phyloP scores from a whole-genome alignment of 2,797 vertebrate species.

The Argyrosomus regius region DNA sequence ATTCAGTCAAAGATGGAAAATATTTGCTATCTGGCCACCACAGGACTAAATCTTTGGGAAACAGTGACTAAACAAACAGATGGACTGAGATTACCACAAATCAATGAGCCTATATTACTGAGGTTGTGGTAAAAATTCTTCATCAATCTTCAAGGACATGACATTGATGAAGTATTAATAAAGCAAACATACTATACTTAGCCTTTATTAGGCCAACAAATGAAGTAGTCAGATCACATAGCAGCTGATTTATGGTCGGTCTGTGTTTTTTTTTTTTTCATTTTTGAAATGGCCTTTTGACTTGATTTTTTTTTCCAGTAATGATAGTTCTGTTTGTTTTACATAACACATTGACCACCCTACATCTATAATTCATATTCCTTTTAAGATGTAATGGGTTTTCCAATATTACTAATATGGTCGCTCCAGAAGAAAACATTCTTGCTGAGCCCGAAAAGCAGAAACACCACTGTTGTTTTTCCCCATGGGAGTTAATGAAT shows the following conservation, averaged over 20 bases:
- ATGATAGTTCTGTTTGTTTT: conserved; percentile 41
- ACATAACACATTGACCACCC: conserved; percentile 51
- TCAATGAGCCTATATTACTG: conserved; percentile 15
- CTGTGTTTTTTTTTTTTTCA: conserved; percentile 13
- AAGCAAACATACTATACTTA: not conserved
- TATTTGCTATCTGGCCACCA: too few species aligned
- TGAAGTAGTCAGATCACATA: conserved; percentile 11
- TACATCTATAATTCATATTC: conserved; percentile 62
- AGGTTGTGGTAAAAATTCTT: not conserved
- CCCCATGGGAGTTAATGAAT: conserved; percentile 43
- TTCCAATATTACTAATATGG: conserved; percentile 46
- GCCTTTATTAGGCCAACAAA: not conserved
- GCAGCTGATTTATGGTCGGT: conserved; percentile 34
- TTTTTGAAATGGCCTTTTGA: conserved; percentile 33
- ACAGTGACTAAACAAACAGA: not conserved
- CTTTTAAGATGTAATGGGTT: conserved; percentile 56
- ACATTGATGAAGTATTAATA: conserved; percentile 19
- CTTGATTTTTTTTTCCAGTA: conserved; percentile 10
- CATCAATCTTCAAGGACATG: not conserved
- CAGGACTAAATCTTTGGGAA: not conserved
- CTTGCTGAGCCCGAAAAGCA: not conserved
- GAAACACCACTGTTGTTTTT: conserved; percentile 18
- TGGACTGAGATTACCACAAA: conserved; percentile 6
- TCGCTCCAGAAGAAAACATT: conserved; percentile 25
- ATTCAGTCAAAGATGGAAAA: too few species aligned